Conservation (phyloP, 2,113 vertebrate species). For the Girardinichthys multiradiatus region DNA sequence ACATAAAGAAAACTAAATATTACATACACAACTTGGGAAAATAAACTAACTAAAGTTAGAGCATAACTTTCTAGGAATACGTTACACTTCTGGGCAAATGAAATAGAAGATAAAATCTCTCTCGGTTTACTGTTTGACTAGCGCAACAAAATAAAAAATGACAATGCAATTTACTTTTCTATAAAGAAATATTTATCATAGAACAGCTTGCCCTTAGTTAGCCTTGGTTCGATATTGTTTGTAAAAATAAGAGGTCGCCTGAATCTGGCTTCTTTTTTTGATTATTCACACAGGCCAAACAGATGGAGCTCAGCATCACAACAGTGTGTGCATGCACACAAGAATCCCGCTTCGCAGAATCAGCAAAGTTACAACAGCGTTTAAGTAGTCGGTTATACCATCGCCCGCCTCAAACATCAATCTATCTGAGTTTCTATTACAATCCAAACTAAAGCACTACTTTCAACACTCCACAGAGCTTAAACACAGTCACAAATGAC, state of each 20-base stretch:
- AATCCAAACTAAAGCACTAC: no score
- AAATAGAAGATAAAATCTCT: not conserved
- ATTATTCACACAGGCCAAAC: not conserved
- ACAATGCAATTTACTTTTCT: not conserved
- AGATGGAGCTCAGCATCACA: not conserved
- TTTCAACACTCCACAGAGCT: no score
- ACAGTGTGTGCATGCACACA: not conserved
- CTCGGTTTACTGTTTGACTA: not conserved
- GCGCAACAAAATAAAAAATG: not conserved
- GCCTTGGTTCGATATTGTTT: not conserved
- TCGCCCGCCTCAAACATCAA: no score
- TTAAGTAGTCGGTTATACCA: not conserved
- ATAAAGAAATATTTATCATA: not conserved
- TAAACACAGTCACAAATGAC: no score
- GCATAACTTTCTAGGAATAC: no score
- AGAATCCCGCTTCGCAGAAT: not conserved
- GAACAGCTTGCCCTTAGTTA: not conserved
- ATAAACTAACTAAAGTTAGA: not conserved
- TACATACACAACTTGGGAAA: not conserved
- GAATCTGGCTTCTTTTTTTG: not conserved
- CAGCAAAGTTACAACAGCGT: not conserved
- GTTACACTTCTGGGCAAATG: not conserved
- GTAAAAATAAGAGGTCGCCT: not conserved
- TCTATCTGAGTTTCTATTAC: no score
- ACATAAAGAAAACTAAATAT: not conserved